These are phyloP conservation scores for Pteria penguin DNA, from an alignment of 2,888 invertebrate genomes.

Conservation along the genomic window DNA sequence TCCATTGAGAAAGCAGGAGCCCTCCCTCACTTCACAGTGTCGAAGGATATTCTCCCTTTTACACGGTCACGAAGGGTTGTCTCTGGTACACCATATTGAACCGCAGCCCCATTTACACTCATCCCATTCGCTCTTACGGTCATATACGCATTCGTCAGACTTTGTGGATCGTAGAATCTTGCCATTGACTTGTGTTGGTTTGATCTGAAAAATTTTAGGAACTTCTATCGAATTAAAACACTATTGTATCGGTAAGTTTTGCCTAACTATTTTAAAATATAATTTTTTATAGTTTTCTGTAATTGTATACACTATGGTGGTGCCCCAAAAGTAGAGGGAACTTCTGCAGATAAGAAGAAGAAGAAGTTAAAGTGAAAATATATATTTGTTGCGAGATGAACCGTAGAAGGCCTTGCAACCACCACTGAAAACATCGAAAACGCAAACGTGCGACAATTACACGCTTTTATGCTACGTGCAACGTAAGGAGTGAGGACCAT, in stretches of 20 bases:
- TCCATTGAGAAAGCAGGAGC: neutral
- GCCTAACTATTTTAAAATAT: no score
- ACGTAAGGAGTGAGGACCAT: neutral
- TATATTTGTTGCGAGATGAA: no score
- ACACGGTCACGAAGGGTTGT: neutral
- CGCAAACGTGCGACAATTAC: neutral
- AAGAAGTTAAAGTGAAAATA: no score
- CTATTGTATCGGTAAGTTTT: no score
- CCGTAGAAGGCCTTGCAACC: no score
- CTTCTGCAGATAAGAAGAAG: no score
- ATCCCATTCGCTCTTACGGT: neutral
- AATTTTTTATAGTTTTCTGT: no score
- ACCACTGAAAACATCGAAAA: no score
- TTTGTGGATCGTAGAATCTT: neutral
- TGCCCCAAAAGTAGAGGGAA: no score
- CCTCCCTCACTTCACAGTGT: neutral
- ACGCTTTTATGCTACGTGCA: neutral
- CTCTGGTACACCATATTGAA: neutral
- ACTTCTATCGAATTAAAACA: no score
- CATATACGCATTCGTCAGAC: neutral
- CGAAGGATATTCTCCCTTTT: neutral
- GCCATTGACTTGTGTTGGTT: neutral
- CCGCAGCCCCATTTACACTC: neutral
- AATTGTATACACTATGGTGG: no score
- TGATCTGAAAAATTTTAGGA: no score